A percentile compares a stretch with the other conserved stretches of the same genome.
phyloP scores from a whole-genome alignment of 2,888 invertebrate species.

The Perdita meconis region DNA sequence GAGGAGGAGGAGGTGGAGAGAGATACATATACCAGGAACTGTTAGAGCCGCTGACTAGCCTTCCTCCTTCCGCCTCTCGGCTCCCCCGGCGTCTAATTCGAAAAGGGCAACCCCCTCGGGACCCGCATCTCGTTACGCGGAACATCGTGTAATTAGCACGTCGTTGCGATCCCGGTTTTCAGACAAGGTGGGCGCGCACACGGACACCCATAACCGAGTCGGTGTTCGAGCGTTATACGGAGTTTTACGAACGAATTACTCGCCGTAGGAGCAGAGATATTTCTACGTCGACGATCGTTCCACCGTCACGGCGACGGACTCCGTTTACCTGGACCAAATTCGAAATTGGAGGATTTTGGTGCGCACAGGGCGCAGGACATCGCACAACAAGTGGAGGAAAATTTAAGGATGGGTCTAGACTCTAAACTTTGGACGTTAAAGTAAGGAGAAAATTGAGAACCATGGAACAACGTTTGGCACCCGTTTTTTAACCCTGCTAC shows the following conservation, averaged over 20 bases:
- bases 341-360: slow-evolving; percentile 29
- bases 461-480: no score
- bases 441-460: no score
- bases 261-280: slow-evolving; percentile 29
- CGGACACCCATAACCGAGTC: slow-evolving; percentile 22
- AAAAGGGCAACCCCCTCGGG: slow-evolving; percentile 71
- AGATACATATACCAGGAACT: slow-evolving; percentile 62
- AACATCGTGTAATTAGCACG: slow-evolving; percentile 83
- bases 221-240: background rate
- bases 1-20: no score
- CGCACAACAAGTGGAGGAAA: no score
- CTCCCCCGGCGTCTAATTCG: slow-evolving; percentile 71
- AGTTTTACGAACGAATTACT: slow-evolving; percentile 48
- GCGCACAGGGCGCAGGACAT: no score
- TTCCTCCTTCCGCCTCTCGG: slow-evolving; percentile 64
- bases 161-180: slow-evolving; percentile 75
- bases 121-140: slow-evolving; percentile 82
- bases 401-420: no score
- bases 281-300: slow-evolving; percentile 17
- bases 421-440: no score
- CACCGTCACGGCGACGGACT: no score
- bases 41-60: slow-evolving; percentile 60
- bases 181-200: slow-evolving; percentile 40
- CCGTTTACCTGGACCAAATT: no score
- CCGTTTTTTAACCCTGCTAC: no score